These are phyloP conservation scores for Melanchra persicariae DNA, from an alignment of 2,888 invertebrate genomes.

Conservation along the genomic window DNA sequence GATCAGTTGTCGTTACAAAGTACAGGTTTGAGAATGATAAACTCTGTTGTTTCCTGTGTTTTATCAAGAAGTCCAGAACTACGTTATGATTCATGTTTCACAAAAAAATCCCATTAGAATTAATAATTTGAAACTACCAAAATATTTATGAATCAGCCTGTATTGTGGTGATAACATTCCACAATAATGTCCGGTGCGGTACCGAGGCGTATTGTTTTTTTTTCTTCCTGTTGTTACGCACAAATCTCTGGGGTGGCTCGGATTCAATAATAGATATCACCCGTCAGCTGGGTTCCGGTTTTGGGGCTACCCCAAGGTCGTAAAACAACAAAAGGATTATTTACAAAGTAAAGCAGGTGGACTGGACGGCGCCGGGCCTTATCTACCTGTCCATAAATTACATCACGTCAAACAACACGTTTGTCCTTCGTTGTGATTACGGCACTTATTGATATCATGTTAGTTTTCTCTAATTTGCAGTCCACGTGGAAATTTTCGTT, in stretches of 20 bases:
- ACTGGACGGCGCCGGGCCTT: constrained; percentile 45
- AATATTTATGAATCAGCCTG: constrained; percentile 12
- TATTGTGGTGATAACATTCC: neutral
- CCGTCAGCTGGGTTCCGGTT: constrained; percentile 51
- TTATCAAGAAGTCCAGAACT: neutral
- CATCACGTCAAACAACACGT: constrained; percentile 35
- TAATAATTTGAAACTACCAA: neutral
- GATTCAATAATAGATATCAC: constrained; percentile 47
- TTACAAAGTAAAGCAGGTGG: constrained; percentile 58
- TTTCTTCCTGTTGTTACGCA: constrained; percentile 27
- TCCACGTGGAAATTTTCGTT: neutral
- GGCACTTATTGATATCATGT: neutral
- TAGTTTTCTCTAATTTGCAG: constrained; percentile 9
- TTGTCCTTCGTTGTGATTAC: constrained; percentile 25
- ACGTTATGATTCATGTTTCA: neutral
- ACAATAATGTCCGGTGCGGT: constrained; percentile 11
- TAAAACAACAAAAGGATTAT: constrained; percentile 60
- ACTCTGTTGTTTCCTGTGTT: neutral
- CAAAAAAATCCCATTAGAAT: neutral
- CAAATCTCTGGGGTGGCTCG: constrained; percentile 51
- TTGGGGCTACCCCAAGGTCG: constrained; percentile 57
- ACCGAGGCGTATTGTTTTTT: constrained; percentile 23
- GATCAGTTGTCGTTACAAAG: neutral
- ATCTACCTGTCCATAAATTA: constrained; percentile 54
- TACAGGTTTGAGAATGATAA: neutral